These are phyloP conservation scores for Circaetus cinerascens DNA, from an alignment of 2,113 vertebrate species.

Conservation along the genomic window DNA sequence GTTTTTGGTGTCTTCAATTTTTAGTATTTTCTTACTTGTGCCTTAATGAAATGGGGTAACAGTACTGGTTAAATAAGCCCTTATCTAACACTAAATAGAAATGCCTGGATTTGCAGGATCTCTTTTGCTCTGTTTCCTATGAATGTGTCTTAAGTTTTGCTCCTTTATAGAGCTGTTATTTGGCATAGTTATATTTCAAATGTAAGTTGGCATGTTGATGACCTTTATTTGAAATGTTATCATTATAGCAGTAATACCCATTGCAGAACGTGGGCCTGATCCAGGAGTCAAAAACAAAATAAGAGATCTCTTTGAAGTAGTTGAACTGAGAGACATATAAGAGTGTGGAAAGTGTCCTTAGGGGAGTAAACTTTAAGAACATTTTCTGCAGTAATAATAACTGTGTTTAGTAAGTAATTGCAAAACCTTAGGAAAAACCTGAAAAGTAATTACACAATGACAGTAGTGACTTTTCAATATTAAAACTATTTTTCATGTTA, in stretches of 20 bases:
- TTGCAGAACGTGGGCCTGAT: background rate
- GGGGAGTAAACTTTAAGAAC: background rate
- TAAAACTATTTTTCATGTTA: conserved; percentile 11
- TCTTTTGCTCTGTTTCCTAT: background rate
- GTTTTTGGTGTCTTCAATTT: background rate
- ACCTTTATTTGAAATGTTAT: background rate
- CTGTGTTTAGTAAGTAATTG: background rate
- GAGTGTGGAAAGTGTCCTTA: background rate
- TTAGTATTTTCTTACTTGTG: background rate
- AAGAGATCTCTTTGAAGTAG: background rate
- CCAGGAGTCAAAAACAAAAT: background rate
- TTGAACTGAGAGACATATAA: background rate
- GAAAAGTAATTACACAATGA: conserved; percentile 8
- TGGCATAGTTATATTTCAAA: background rate
- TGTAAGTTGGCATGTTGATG: background rate
- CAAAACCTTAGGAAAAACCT: background rate
- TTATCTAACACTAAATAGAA: background rate
- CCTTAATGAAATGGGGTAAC: background rate
- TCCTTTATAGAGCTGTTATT: background rate
- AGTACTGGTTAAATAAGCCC: background rate
- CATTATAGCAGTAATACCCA: background rate
- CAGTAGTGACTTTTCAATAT: conserved; percentile 1
- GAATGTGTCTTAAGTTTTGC: background rate
- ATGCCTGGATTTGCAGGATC: background rate
- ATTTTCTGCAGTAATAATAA: background rate